These are phyloP conservation scores for Pomacea canaliculata DNA, from an alignment of 2,888 invertebrate genomes.

Conservation along the genomic window DNA sequence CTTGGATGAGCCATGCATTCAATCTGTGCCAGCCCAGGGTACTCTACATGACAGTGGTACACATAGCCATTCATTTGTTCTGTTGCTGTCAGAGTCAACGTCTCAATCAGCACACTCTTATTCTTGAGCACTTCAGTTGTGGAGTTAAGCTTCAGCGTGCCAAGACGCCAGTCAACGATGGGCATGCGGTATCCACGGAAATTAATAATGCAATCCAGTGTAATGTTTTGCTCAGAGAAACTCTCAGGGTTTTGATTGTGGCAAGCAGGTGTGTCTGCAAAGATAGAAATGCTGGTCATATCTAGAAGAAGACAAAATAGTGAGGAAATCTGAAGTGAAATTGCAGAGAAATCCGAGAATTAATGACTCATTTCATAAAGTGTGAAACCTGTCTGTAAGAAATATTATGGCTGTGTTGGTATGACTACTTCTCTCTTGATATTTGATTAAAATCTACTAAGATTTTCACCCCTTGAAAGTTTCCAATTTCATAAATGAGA, in stretches of 20 bases:
- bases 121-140: constrained; percentile 32
- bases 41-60: constrained; percentile 44
- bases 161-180: constrained; percentile 45
- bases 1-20: constrained; percentile 42
- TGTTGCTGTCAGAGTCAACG: constrained; percentile 35
- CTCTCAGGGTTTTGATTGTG: constrained; percentile 38
- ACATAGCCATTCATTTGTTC: constrained; percentile 42
- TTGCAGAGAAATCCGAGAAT: too few species aligned
- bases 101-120: constrained; percentile 33
- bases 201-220: constrained; percentile 48
- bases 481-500: too few species aligned
- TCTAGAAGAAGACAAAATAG: too few species aligned
- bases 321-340: too few species aligned
- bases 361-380: too few species aligned
- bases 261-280: constrained; percentile 36
- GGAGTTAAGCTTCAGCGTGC: constrained; percentile 35
- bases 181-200: constrained; percentile 52
- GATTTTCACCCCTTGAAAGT: too few species aligned
- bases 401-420: too few species aligned
- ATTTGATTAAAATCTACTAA: too few species aligned
- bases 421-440: too few species aligned
- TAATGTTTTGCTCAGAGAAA: constrained; percentile 43
- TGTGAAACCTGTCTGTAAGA: too few species aligned
- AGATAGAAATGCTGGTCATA: neutral
- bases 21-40: constrained; percentile 33